These are phyloP conservation scores for Taxidea taxus DNA, from an alignment of 2,113 vertebrate species.

Conservation along the genomic window DNA sequence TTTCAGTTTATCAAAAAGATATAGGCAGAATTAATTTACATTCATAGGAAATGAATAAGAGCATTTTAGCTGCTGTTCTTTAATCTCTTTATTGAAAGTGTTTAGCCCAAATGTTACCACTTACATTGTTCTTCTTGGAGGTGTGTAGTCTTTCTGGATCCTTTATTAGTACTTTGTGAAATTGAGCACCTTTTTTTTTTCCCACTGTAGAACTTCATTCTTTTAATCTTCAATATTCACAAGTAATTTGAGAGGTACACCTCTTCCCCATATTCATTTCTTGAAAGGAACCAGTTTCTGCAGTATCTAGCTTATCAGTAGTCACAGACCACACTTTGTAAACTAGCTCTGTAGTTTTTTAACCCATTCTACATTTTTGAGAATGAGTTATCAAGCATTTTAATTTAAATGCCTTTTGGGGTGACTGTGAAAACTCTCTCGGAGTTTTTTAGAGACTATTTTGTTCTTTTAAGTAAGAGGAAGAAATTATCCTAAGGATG, in stretches of 20 bases:
- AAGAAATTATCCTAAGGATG: neutral
- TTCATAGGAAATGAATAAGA: neutral
- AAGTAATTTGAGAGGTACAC: neutral
- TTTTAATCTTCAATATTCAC: neutral
- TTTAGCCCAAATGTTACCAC: neutral
- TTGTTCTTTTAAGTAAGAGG: neutral
- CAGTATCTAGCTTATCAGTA: neutral
- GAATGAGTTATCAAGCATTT: conserved; percentile 13
- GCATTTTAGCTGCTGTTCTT: neutral
- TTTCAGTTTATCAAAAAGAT: neutral
- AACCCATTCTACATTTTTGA: neutral
- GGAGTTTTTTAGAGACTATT: neutral
- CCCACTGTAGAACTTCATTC: neutral
- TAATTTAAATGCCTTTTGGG: conserved; percentile 10
- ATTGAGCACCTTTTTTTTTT: neutral
- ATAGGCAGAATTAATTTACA: neutral
- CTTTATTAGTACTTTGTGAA: neutral
- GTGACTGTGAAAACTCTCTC: neutral
- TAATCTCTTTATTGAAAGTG: neutral
- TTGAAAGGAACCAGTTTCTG: neutral
- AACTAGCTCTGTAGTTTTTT: neutral
- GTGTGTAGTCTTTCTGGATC: neutral
- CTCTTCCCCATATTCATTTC: neutral
- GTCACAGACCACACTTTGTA: neutral
- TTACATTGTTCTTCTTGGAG: neutral